phyloP scores from a whole-genome alignment of 1,140 invertebrate species.

The Drosophila insularis region DNA sequence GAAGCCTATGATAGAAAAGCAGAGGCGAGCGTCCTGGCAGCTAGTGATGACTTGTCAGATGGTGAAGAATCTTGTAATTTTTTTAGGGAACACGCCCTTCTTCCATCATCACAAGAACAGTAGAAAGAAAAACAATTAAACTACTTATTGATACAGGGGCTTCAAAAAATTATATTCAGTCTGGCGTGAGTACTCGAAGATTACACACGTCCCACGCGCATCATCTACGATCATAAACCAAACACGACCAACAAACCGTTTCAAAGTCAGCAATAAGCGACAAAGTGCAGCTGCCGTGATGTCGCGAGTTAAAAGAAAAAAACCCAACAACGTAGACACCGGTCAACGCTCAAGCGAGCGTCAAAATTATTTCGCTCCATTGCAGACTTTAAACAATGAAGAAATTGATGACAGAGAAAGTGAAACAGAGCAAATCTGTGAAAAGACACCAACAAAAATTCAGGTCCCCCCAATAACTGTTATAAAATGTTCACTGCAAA shows the following conservation, averaged over 20 bases:
- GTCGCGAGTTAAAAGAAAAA: slow-evolving; percentile 7
- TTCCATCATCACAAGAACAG: too few relatives aligned
- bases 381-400: neutral
- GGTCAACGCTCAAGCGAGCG: neutral
- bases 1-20: too few relatives aligned
- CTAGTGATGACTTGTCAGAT: too few relatives aligned
- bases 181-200: neutral
- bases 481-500: slow-evolving; percentile 7
- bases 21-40: too few relatives aligned
- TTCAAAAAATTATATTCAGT: too few relatives aligned
- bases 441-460: slow-evolving; percentile 6
- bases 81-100: too few relatives aligned
- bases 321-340: neutral
- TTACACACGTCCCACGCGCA: slow-evolving; percentile 7
- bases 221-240: neutral
- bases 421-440: neutral
- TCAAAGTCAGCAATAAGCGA: neutral
- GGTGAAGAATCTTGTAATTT: too few relatives aligned
- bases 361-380: neutral
- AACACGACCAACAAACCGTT: neutral
- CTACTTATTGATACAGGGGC: too few relatives aligned
- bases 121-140: too few relatives aligned
- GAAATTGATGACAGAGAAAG: neutral
- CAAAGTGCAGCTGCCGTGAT: neutral
- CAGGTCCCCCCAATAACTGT: slow-evolving; percentile 1